Evolutionary conservation across 2,113 vertebrate genomes (phyloP).

Genomic region (Panthera leo): DNA sequence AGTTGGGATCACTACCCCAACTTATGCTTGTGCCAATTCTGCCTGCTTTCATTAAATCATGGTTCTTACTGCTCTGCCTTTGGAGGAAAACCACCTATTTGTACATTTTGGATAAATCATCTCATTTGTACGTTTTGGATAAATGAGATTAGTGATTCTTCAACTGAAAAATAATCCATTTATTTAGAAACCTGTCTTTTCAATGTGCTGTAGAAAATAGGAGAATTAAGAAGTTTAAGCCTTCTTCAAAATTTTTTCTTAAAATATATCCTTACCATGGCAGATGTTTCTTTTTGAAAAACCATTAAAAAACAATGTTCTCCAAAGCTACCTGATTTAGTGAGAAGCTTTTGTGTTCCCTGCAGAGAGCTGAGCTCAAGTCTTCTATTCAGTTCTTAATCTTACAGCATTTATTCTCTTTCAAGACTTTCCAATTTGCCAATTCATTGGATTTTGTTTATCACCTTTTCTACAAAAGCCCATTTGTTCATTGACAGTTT

Average conservation of each 20-base stretch:
- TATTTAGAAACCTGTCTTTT: constrained; percentile 43
- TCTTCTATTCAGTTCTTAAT: constrained; percentile 69
- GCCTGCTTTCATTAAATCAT: neutral
- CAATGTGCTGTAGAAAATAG: neutral
- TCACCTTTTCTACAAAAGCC: constrained; percentile 66
- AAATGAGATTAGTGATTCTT: constrained; percentile 47
- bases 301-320: constrained; percentile 35
- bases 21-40: neutral
- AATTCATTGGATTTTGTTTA: constrained; percentile 77
- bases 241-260: constrained; percentile 19
- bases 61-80: neutral
- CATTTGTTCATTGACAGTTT: constrained; percentile 75
- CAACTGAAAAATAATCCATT: constrained; percentile 41
- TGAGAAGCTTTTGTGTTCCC: constrained; percentile 59
- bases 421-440: constrained; percentile 67
- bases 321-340: constrained; percentile 45
- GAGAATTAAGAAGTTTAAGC: constrained; percentile 39
- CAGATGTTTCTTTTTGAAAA: constrained; percentile 61
- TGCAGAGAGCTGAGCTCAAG: constrained; percentile 61
- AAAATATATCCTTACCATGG: constrained; percentile 28
- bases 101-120: neutral
- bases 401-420: constrained; percentile 68
- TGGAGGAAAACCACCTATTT: constrained; percentile 39
- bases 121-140: neutral
- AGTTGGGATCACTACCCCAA: neutral